Percentiles rank a stretch among this genome's conserved stretches.
These are phyloP conservation scores for Theristus sp. DNA, from an alignment of 2,888 invertebrate genomes.

Conservation along the genomic window DNA sequence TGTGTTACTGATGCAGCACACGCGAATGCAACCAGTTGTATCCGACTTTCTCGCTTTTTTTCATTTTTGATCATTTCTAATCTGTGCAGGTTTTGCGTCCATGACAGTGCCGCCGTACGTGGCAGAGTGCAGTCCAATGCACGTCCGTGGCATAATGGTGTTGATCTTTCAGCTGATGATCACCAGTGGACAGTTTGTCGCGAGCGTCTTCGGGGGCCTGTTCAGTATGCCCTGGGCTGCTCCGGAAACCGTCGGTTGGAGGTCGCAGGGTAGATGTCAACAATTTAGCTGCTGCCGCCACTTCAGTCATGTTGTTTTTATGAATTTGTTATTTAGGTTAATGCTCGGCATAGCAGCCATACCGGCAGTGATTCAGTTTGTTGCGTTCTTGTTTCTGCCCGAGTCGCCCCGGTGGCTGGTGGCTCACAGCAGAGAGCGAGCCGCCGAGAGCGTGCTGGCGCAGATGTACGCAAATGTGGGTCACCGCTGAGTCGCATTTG, in stretches of 20 bases:
- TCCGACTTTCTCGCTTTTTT: not conserved
- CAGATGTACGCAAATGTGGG: not conserved
- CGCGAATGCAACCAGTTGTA: not conserved
- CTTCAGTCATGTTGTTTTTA: too few relatives aligned
- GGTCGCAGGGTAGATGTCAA: slow-evolving; percentile 31
- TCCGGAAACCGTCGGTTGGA: slow-evolving; percentile 35
- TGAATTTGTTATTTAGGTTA: slow-evolving; percentile 10
- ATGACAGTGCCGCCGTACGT: slow-evolving; percentile 42
- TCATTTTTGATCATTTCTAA: not conserved
- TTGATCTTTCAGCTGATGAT: slow-evolving; percentile 36
- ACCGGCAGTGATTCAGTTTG: slow-evolving; percentile 37
- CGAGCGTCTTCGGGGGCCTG: slow-evolving; percentile 33
- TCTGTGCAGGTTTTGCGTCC: slow-evolving; percentile 34
- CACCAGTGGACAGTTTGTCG: slow-evolving; percentile 37
- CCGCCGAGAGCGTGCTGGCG: not conserved
- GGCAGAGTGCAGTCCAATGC: slow-evolving; percentile 35
- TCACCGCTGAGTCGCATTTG: too few relatives aligned
- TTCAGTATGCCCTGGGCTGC: slow-evolving; percentile 28
- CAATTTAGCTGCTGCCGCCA: too few relatives aligned
- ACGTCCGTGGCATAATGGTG: slow-evolving; percentile 34
- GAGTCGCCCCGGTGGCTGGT: slow-evolving; percentile 37
- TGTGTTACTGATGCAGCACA: not conserved
- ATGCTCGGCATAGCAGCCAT: slow-evolving; percentile 40
- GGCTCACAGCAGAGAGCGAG: slow-evolving; percentile 8
- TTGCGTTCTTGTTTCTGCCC: slow-evolving; percentile 40